Evolutionary conservation across 2,888 invertebrate genomes (phyloP).

Genomic region (Saturnia pavonia): DNA sequence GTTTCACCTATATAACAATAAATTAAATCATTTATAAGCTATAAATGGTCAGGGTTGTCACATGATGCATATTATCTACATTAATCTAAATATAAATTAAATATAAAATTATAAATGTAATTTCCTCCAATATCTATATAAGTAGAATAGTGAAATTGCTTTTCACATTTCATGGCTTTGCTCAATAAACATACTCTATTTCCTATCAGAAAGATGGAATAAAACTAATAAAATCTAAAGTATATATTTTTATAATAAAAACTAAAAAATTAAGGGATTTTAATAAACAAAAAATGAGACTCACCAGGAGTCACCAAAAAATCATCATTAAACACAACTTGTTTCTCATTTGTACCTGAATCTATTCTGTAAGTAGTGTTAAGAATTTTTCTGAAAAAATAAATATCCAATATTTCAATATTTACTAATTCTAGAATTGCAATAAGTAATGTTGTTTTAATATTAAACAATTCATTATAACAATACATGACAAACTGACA

Average conservation of each 20-base stretch:
- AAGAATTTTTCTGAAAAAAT: slow-evolving; percentile 2
- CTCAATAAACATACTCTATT: no score
- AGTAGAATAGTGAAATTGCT: no score
- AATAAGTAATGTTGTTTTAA: neutral
- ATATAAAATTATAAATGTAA: no score
- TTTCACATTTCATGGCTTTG: no score
- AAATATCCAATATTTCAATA: neutral
- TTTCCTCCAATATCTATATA: no score
- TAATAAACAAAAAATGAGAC: neutral
- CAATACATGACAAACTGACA: no score
- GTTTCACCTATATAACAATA: neutral
- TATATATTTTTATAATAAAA: neutral
- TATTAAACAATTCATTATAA: neutral
- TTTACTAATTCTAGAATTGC: neutral
- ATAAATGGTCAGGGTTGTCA: no score
- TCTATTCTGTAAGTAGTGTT: slow-evolving; percentile 3
- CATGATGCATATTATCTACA: no score
- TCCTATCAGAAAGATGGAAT: no score
- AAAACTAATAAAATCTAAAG: no score
- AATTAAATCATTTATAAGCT: neutral
- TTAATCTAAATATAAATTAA: no score
- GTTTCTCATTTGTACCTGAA: neutral
- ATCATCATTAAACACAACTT: neutral
- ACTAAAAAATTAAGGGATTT: neutral
- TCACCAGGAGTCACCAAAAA: neutral